Evolutionary conservation across 2,113 vertebrate genomes (phyloP).

Genomic region (Trachemys scripta): DNA sequence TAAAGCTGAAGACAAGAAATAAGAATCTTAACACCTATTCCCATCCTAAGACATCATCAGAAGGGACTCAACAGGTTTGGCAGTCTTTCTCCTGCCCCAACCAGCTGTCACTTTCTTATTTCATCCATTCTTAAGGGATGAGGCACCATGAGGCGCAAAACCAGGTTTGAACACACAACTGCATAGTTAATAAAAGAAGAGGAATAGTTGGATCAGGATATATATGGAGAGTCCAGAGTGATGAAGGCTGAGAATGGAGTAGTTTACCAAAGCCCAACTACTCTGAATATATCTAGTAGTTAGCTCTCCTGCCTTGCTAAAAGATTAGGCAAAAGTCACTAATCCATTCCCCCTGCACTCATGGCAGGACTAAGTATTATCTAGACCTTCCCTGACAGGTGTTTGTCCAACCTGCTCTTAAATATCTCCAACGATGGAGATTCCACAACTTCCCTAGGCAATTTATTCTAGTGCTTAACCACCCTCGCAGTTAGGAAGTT

Average conservation of each 20-base stretch:
- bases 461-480: too few species aligned
- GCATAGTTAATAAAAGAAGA: neutral
- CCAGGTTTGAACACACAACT: neutral
- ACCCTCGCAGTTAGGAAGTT: too few species aligned
- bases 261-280: neutral
- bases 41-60: neutral
- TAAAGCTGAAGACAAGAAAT: neutral
- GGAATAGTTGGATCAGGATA: neutral
- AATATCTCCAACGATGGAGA: too few species aligned
- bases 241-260: neutral
- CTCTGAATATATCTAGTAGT: neutral
- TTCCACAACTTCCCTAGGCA: too few species aligned
- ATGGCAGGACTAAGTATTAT: too few species aligned
- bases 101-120: neutral
- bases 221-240: neutral
- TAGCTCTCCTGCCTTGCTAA: neutral
- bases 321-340: neutral
- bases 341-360: too few species aligned
- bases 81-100: neutral
- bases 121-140: neutral
- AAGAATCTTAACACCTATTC: neutral
- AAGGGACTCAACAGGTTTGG: neutral
- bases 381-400: too few species aligned
- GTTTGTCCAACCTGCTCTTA: too few species aligned
- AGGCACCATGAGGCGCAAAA: neutral